A percentile compares a stretch with the other conserved stretches of the same genome.
These are phyloP conservation scores for Ariopsis seemanni DNA, from an alignment of 2,113 vertebrate species.

Conservation along the genomic window DNA sequence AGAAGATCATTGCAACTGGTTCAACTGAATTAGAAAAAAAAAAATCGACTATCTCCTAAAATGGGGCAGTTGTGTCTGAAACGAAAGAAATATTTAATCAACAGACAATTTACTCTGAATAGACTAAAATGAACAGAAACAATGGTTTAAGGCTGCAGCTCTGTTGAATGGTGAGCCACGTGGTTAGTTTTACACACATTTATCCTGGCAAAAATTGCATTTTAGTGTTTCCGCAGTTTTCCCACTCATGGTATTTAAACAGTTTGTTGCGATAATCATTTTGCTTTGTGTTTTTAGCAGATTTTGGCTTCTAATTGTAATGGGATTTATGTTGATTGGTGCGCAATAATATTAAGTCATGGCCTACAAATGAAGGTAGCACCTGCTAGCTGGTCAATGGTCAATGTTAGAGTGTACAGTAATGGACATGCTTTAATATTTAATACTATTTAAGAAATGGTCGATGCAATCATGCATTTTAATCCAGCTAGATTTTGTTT, in stretches of 20 bases:
- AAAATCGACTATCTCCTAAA: slow-evolving; percentile 55
- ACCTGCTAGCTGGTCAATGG: background rate
- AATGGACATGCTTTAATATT: slow-evolving; percentile 14
- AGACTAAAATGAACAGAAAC: slow-evolving; percentile 42
- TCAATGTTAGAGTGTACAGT: background rate
- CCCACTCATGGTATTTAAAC: background rate
- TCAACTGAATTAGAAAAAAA: slow-evolving; percentile 54
- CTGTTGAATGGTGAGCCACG: slow-evolving; percentile 51
- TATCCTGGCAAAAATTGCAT: slow-evolving; percentile 11
- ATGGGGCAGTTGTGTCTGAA: slow-evolving; percentile 21
- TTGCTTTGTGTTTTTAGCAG: slow-evolving; percentile 34
- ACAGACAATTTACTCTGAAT: slow-evolving; percentile 57
- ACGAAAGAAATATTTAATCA: slow-evolving; percentile 49
- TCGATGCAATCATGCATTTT: background rate
- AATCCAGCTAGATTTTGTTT: slow-evolving; percentile 49
- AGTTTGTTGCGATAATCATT: slow-evolving; percentile 28
- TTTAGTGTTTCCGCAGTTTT: background rate
- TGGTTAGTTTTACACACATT: slow-evolving; percentile 55
- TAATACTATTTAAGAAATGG: slow-evolving; percentile 24
- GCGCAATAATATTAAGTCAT: slow-evolving; percentile 7
- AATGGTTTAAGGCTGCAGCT: slow-evolving; percentile 52
- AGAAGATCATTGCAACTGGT: slow-evolving; percentile 52
- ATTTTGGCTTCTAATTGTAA: slow-evolving; percentile 11
- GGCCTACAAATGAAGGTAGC: slow-evolving; percentile 19
- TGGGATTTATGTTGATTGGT: background rate